Base-by-base conservation (phyloP, 2,113 vertebrate species). In the Dolichotis patagonum region DNA sequence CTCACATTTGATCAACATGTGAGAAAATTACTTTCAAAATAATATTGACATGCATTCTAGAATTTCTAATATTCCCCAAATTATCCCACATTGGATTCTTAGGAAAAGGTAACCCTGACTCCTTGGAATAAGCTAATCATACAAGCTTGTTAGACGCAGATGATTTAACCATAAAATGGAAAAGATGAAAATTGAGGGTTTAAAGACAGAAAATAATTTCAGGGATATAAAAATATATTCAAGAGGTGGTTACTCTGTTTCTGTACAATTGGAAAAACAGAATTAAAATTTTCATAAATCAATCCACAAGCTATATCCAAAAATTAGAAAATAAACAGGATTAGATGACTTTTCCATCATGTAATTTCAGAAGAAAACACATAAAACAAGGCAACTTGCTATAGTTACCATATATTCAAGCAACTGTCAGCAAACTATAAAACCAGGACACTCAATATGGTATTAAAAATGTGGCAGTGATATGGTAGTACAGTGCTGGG, bases 311-410 rank as follows among this genome's bases (percentile, higher is more conserved):
- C 58, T 94, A 83, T 84, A 83, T 71, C 6, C 30, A 43, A 93
- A 97, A 97, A 90, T 71, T 91, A 30, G 54, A 92, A 97, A 94
- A 95, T 81, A 94, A 95, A 92, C 24, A 97, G n/a, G 41, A 97
- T 92, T 92, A 94, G 65, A 96, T 82, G 67, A 35, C 52, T 91
- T 96, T 94, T 82, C 49, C 38, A 89, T 81, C 83, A 87, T 62
- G 17, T 84, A 96, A 93, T 93, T 97, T 97, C 85, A 97, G 80
- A 91, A 94, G 38, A 82, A 69, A 96, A 91, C 65, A 46, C 20
- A 91, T 73, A 96, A 35, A 89, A 81, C 69, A 73, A 94, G 14
- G 80, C 65, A 91, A 91, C 94, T 92, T 85, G 41, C 77, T 97
- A 94, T 90, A 88, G n/a, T 97, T 88, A 88, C 13, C 90, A 95